These are phyloP conservation scores for Antechinus stuartii DNA, from an alignment of 2,113 vertebrate genomes.

Conservation along the genomic window DNA sequence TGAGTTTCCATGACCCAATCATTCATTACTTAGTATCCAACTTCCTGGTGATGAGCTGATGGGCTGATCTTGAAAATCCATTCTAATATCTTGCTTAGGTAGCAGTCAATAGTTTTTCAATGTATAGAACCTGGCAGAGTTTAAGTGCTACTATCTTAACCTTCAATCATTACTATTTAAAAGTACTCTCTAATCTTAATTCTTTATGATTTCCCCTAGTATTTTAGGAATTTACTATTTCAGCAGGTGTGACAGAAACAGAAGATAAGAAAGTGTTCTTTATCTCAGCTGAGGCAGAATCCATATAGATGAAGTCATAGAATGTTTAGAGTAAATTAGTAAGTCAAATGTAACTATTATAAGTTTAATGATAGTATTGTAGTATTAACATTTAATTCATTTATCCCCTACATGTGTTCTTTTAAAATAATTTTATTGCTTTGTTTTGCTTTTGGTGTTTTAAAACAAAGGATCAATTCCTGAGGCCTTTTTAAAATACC, in stretches of 20 bases:
- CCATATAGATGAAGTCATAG: background rate
- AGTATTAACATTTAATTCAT: background rate
- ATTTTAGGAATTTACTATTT: background rate
- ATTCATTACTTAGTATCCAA: background rate
- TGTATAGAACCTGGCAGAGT: background rate
- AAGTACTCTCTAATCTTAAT: background rate
- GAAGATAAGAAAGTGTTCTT: background rate
- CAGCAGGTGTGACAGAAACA: background rate
- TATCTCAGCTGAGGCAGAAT: background rate
- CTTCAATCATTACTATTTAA: background rate
- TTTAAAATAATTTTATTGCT: background rate
- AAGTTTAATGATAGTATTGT: background rate
- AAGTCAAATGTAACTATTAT: background rate
- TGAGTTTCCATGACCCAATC: background rate
- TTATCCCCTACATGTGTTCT: background rate
- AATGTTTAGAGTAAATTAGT: background rate
- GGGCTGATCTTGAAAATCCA: background rate
- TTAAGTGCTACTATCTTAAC: background rate
- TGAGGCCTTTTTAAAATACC: constrained; percentile 18
- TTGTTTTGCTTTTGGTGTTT: constrained; percentile 1
- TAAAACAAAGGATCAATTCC: constrained; percentile 11
- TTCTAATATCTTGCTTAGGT: background rate
- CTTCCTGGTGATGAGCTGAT: background rate
- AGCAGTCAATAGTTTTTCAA: background rate
- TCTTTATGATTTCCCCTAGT: background rate